Base-by-base conservation (phyloP, 2,797 vertebrate genomes). In the Enteromius trimaculatus region DNA sequence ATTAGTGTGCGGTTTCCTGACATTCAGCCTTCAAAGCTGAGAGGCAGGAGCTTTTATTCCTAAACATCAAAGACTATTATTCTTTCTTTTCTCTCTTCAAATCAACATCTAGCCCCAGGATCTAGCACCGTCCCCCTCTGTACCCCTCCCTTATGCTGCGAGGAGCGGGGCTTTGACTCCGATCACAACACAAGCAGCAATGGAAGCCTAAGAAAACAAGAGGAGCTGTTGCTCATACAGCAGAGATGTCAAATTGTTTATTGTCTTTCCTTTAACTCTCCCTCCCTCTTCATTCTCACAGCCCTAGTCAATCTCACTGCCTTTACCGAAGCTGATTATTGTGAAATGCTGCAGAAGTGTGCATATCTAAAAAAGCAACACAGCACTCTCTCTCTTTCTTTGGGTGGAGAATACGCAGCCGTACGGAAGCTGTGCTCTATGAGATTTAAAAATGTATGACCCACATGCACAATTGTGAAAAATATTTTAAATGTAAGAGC, bases 61-160 rank as follows among this genome's bases (percentile, higher is more conserved):
- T 81, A 75, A 84, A 93, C 92, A 94, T 94, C 92, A 94, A 93
- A 93, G 90, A 58, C 82, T 88, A 89, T 90, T 91, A 92, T 93
- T 93, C 88, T 90, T 93, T 91, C 89, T 91, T 91, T 92, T 91
- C 88, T 91, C 86, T 88, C 87, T 91, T 93, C 88, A 92, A 93
- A 93, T 92, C 92, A 94, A 90, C 93, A 93, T 92, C 91, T 88
- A 91, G 88, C 91, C 92, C 74, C 78, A 91, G 92, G 92, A 92
- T 92, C 89, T 90, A 83, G 75, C 86, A 85, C 77, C 86, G 84
- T 88, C 87, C 83, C 65, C 80, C 55, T 49, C 19, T 74, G 42
- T 19, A 74, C 75, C 66, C 87, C 89, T 92, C 87, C 89, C 90
- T 88, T 82, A 88, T 71, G 85, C 82, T 85, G 79, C 82, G 72